These are phyloP conservation scores for Pseudeuparius sepicola DNA, from an alignment of 2,888 invertebrate species.

Conservation along the genomic window DNA sequence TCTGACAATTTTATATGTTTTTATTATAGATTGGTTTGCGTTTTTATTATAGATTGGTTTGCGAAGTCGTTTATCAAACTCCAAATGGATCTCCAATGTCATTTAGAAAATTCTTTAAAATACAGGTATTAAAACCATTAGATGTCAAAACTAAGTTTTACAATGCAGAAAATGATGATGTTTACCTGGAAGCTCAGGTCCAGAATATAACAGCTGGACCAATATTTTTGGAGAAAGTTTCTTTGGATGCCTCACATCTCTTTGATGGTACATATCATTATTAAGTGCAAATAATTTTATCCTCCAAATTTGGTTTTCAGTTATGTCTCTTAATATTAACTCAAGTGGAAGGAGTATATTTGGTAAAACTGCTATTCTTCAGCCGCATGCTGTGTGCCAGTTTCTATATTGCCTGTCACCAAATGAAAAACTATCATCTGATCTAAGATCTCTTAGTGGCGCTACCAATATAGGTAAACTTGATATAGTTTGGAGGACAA, in stretches of 20 bases:
- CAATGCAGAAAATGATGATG: constrained; percentile 79
- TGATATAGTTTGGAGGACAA: constrained; percentile 96
- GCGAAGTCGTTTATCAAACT: constrained; percentile 87
- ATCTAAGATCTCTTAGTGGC: constrained; percentile 68
- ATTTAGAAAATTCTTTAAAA: constrained; percentile 96
- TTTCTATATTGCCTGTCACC: constrained; percentile 90
- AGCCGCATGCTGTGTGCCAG: constrained; percentile 85
- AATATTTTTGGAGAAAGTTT: constrained; percentile 89
- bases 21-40: too few species aligned
- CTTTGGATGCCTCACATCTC: constrained; percentile 82
- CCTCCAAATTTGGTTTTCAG: constrained; percentile 40
- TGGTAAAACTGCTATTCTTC: constrained; percentile 69
- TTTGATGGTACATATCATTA: constrained; percentile 61
- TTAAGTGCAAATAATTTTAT: too few species aligned
- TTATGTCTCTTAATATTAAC: constrained; percentile 62
- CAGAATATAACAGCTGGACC: constrained; percentile 92
- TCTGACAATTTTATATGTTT: constrained; percentile 1
- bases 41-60: constrained; percentile 63
- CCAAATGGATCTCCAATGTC: constrained; percentile 66
- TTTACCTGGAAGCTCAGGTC: constrained; percentile 60
- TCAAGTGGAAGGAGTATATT: too few species aligned
- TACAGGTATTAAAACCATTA: constrained; percentile 92
- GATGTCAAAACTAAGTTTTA: constrained; percentile 99
- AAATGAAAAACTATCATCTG: constrained; percentile 61
- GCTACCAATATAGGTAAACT: constrained; percentile 90